A percentile compares a stretch with the other conserved stretches of the same genome.
These are phyloP conservation scores for Neoaliturus tenellus DNA, from an alignment of 2,888 invertebrate genomes.

Conservation along the genomic window DNA sequence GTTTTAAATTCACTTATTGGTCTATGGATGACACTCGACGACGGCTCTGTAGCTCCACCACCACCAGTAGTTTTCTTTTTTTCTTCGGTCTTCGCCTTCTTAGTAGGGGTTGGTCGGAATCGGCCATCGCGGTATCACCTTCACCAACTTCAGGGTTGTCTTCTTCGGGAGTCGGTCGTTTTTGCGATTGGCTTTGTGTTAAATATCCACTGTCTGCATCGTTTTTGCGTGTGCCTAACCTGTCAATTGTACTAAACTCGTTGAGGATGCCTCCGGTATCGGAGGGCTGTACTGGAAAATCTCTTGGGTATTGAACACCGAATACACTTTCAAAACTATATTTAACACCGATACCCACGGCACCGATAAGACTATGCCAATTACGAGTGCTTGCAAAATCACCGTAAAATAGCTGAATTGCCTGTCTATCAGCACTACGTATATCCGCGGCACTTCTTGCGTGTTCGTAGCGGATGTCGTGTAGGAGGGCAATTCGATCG, in stretches of 20 bases:
- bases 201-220: no score
- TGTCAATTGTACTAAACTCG: neutral
- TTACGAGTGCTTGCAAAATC: slow-evolving; percentile 17
- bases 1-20: neutral
- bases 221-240: neutral
- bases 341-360: neutral
- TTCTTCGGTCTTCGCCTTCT: neutral
- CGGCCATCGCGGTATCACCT: no score
- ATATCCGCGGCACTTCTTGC: no score
- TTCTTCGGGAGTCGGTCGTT: no score
- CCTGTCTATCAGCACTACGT: slow-evolving; percentile 17
- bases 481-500: slow-evolving; percentile 39
- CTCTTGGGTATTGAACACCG: neutral
- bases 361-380: neutral
- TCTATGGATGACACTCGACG: neutral
- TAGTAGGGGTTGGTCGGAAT: neutral
- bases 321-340: neutral
- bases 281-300: neutral
- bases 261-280: neutral
- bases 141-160: no score
- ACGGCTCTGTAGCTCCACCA: neutral
- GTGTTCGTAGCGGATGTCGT: slow-evolving; percentile 14
- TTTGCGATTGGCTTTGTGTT: no score
- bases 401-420: neutral
- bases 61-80: neutral